Base-by-base conservation (phyloP, 1,140 invertebrate genomes). In the Drosophila auraria region DNA sequence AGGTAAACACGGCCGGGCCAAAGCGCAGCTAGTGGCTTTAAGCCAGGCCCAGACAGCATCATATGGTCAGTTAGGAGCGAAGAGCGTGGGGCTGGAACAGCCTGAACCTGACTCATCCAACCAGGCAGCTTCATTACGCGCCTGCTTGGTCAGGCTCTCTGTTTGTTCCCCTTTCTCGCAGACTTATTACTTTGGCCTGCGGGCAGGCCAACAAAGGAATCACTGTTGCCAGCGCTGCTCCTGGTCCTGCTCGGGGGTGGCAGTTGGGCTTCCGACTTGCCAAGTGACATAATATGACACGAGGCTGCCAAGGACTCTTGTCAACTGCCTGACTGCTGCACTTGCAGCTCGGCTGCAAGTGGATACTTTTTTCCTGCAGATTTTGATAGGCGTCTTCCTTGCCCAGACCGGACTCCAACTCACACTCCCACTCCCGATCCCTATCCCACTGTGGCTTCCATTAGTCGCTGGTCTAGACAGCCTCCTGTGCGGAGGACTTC, bases 141-240 rank as follows among this genome's bases (percentile, higher is more conserved):
- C 71, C 63, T 68, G 56, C 63, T 79, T 82, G 62, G 33, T 38
- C 44, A 23, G 63, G 47, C n/a, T n/a, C 50, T 49, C 47, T 66
- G 62, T 68, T 56, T 78, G 69, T 65, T 51, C 45, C 56, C 47
- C 64, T 70, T 69, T 59, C 45, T 61, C 45, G 30, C 71, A 25
- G 47, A 60, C 61, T 84, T 86, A 83, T 83, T 83, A 83, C 76
- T 83, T 83, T 79, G 66, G 76, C 81, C 81, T 65, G 49, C 65
- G 70, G 80, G 73, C 82, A 68, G 64, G 65, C 44, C 68, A 66
- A 70, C 69, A 79, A 83, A 73, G 38, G 45, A 44, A 78, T 33
- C 64, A 27, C 70, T 61, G 61, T 30, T 79, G 30, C 38, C 51
- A 36, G 54, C 15, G 25, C 54, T n/a, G 38, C 30, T 82, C 30